Percentiles rank a stretch among this genome's conserved stretches.
These are phyloP conservation scores for Scartelaos histophorus DNA, from an alignment of 2,113 vertebrate species.

Conservation along the genomic window DNA sequence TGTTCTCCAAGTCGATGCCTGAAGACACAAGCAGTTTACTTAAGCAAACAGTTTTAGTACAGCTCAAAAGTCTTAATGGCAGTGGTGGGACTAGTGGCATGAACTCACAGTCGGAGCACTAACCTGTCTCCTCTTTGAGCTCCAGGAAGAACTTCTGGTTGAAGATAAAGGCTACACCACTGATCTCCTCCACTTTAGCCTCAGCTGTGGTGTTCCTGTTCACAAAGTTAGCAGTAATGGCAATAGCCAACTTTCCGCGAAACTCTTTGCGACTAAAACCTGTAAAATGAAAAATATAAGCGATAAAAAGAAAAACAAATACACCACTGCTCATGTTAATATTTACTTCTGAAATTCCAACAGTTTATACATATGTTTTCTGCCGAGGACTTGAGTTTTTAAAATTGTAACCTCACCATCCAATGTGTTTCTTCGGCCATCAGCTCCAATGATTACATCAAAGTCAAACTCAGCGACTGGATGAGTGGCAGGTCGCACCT, in stretches of 20 bases:
- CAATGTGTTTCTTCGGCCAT: conserved; percentile 89
- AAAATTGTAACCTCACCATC: conserved; percentile 78
- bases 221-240: conserved; percentile 97
- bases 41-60: neutral
- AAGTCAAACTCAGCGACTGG: conserved; percentile 85
- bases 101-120: neutral
- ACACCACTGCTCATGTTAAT: neutral
- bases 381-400: neutral
- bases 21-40: conserved; percentile 43
- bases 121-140: conserved; percentile 93
- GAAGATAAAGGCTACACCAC: conserved; percentile 98
- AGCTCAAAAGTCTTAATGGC: neutral
- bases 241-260: conserved; percentile 95
- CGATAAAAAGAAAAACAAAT: neutral
- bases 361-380: neutral
- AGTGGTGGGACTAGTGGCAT: neutral
- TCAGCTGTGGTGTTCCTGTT: conserved; percentile 97
- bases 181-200: conserved; percentile 97
- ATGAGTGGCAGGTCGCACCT: conserved; percentile 84
- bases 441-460: conserved; percentile 90
- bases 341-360: neutral
- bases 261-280: conserved; percentile 96
- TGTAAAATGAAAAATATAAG: conserved; percentile 44
- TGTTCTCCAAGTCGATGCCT: conserved; percentile 98
- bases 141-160: conserved; percentile 99